Percentiles rank a stretch among this genome's conserved stretches.
Evolutionary conservation across 2,888 invertebrate genomes (phyloP).

Genomic region (Lasioglossum figueresi): DNA sequence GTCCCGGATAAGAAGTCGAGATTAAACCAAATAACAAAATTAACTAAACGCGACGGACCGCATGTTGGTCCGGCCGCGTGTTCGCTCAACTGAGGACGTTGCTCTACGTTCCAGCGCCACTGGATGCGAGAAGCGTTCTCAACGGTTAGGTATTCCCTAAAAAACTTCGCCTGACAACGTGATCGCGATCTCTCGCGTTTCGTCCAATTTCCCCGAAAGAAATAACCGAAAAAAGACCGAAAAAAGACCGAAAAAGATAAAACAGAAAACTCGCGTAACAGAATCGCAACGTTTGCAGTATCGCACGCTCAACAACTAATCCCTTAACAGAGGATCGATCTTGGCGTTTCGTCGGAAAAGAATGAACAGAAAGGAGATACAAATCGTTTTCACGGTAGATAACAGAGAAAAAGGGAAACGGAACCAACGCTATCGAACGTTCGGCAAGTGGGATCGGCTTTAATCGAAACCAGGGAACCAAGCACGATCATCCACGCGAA

Average conservation of each 20-base stretch:
- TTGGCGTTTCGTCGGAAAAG: background rate
- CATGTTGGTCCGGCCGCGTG: slow-evolving; percentile 73
- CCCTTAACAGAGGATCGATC: background rate
- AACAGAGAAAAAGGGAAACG: background rate
- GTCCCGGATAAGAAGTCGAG: slow-evolving; percentile 79
- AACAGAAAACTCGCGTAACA: background rate
- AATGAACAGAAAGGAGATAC: background rate
- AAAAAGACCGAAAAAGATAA: too few species aligned
- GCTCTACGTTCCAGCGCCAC: slow-evolving; percentile 40
- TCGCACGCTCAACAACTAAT: background rate
- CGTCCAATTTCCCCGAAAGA: background rate
- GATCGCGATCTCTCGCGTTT: background rate
- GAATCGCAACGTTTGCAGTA: background rate
- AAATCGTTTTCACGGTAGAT: background rate
- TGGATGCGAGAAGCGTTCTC: slow-evolving; percentile 27
- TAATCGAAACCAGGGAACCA: background rate
- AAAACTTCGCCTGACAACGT: background rate
- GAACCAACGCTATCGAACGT: background rate
- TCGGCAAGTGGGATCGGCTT: background rate
- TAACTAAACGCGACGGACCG: slow-evolving; percentile 82
- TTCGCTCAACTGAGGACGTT: slow-evolving; percentile 63
- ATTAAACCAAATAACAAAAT: slow-evolving; percentile 84
- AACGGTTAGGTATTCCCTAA: background rate
- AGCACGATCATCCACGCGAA: background rate
- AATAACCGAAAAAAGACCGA: background rate